Percentiles rank a stretch among this genome's conserved stretches.
Evolutionary conservation across 2,113 vertebrate species (phyloP).

Genomic region (Odobenus rosmarus): DNA sequence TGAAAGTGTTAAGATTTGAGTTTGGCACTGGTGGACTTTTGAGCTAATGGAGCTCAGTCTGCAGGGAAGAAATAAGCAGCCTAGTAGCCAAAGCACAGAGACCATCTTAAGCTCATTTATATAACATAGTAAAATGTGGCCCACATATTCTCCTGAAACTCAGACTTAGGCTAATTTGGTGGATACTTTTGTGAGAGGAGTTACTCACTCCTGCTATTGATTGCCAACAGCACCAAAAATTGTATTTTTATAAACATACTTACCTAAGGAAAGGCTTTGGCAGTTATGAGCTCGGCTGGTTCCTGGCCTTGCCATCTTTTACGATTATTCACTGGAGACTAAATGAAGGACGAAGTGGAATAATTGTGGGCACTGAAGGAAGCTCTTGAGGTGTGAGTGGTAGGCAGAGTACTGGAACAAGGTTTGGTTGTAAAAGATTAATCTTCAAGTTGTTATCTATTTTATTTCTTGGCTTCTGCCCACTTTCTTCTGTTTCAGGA

Average conservation of each 20-base stretch:
- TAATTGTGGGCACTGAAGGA: neutral
- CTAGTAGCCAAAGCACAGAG: neutral
- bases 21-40: neutral
- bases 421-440: neutral
- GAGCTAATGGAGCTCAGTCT: neutral
- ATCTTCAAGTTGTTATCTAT: neutral
- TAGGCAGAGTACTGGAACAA: neutral
- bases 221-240: neutral
- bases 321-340: neutral
- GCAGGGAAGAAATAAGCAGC: neutral
- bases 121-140: neutral
- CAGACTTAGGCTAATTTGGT: neutral
- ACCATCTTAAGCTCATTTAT: neutral
- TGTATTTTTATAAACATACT: neutral
- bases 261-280: neutral
- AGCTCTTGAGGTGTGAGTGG: neutral
- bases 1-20: neutral
- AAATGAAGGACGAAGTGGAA: neutral
- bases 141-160: neutral
- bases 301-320: neutral
- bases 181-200: neutral
- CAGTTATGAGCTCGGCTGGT: neutral
- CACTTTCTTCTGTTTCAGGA: neutral
- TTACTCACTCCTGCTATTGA: neutral
- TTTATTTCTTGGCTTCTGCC: slow-evolving; percentile 1